phyloP scores from a whole-genome alignment of 2,888 invertebrate species.

The Eupithecia centaureata region DNA sequence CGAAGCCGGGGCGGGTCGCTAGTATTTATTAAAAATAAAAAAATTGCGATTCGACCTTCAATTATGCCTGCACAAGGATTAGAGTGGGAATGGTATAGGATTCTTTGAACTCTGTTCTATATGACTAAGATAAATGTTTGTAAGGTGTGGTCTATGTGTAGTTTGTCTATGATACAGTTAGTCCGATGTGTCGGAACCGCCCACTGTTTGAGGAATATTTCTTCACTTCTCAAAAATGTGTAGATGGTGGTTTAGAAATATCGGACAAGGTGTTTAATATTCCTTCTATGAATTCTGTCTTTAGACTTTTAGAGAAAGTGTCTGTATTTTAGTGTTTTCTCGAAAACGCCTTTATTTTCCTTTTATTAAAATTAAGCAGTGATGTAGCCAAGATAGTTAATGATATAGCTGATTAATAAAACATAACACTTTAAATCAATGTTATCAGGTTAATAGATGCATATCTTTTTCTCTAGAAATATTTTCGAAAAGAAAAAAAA shows the following conservation, averaged over 20 bases:
- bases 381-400: slow-evolving; percentile 67
- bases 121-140: slow-evolving; percentile 66
- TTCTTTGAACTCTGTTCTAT: slow-evolving; percentile 56
- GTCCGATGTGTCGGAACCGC: slow-evolving; percentile 41
- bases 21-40: slow-evolving; percentile 61
- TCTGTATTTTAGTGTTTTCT: slow-evolving; percentile 39
- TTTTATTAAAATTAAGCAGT: slow-evolving; percentile 64
- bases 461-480: slow-evolving; percentile 83
- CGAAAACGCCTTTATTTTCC: slow-evolving; percentile 27
- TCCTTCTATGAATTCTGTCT: slow-evolving; percentile 27
- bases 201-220: background rate
- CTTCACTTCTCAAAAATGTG: slow-evolving; percentile 3
- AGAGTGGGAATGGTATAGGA: slow-evolving; percentile 50
- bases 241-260: slow-evolving; percentile 12
- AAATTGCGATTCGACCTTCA: slow-evolving; percentile 54
- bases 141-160: slow-evolving; percentile 67
- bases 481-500: slow-evolving; percentile 74
- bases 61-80: slow-evolving; percentile 57
- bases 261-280: slow-evolving; percentile 25
- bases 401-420: slow-evolving; percentile 66
- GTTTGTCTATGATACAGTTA: slow-evolving; percentile 65
- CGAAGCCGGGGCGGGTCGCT: too few species aligned
- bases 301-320: slow-evolving; percentile 30
- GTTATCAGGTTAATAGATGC: slow-evolving; percentile 81
- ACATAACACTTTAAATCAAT: slow-evolving; percentile 57